phyloP scores from a whole-genome alignment of 2,113 vertebrate species.

The Lates calcarifer region DNA sequence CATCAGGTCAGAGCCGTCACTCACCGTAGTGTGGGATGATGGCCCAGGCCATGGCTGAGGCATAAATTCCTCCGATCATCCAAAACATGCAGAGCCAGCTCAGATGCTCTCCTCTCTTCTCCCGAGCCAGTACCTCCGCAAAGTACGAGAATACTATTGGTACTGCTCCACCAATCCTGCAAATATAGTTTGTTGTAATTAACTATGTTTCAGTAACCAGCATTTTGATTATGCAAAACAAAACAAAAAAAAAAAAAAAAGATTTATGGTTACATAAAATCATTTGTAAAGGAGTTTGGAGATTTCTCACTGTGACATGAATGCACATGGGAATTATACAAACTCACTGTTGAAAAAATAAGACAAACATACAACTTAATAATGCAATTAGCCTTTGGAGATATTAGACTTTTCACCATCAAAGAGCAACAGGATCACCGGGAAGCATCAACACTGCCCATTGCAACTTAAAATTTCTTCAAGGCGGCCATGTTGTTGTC shows the following conservation, averaged over 20 bases:
- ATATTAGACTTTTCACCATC: neutral
- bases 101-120: slow-evolving; percentile 96
- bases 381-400: too few species aligned
- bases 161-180: slow-evolving; percentile 94
- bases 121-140: slow-evolving; percentile 94
- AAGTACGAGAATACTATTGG: slow-evolving; percentile 97
- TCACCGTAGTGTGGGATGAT: slow-evolving; percentile 99
- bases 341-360: too few species aligned
- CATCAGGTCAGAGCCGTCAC: slow-evolving; percentile 52
- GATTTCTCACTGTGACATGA: too few species aligned
- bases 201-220: neutral
- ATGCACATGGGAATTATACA: too few species aligned
- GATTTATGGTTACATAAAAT: slow-evolving; percentile 4
- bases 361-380: too few species aligned
- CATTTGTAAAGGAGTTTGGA: neutral
- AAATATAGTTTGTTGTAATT: slow-evolving; percentile 26
- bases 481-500: neutral
- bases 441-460: neutral
- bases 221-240: neutral
- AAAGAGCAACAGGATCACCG: too few species aligned
- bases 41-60: slow-evolving; percentile 99
- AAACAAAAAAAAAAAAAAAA: neutral
- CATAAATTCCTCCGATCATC: slow-evolving; percentile 99
- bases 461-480: too few species aligned
- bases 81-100: slow-evolving; percentile 99